phyloP scores from a whole-genome alignment of 2,888 invertebrate species.

The Molorchus minor region DNA sequence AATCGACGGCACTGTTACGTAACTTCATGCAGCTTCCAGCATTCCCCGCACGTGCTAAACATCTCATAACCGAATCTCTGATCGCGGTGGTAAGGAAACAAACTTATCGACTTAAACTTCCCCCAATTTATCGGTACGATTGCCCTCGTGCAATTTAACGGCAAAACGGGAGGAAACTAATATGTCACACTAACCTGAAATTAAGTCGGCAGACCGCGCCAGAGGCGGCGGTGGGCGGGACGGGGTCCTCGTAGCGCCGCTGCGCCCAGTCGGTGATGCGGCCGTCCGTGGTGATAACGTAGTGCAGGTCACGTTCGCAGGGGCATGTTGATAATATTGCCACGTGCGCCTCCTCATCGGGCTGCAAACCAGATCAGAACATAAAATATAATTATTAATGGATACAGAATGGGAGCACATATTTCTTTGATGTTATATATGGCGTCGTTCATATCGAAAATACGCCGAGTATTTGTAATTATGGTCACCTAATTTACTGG shows the following conservation, averaged over 20 bases:
- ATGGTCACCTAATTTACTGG: no score
- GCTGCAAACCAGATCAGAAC: slow-evolving; percentile 60
- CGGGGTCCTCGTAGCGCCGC: slow-evolving; percentile 62
- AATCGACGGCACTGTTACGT: no score
- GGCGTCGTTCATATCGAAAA: slow-evolving; percentile 12
- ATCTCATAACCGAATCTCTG: no score
- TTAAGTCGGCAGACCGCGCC: slow-evolving; percentile 66
- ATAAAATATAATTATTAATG: slow-evolving; percentile 23
- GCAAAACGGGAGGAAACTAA: slow-evolving; percentile 28
- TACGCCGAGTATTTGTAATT: no score
- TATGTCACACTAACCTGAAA: slow-evolving; percentile 62
- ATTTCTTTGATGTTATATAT: slow-evolving; percentile 8
- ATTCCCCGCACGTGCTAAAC: no score
- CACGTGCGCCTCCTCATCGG: slow-evolving; percentile 71
- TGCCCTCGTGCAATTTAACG: slow-evolving; percentile 22
- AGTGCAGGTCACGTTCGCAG: slow-evolving; percentile 70
- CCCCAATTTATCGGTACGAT: slow-evolving; percentile 6
- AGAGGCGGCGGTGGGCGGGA: slow-evolving; percentile 54
- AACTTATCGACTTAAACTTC: slow-evolving; percentile 4
- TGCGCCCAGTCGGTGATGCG: slow-evolving; percentile 74
- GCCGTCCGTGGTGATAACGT: slow-evolving; percentile 73
- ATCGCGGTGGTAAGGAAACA: neutral
- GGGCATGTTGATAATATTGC: slow-evolving; percentile 74
- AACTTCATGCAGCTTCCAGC: no score
- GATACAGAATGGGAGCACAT: slow-evolving; percentile 10